Percentiles rank a stretch among this genome's conserved stretches.
Conservation (phyloP, 2,888 invertebrate species). For the Saturnia pavonia region DNA sequence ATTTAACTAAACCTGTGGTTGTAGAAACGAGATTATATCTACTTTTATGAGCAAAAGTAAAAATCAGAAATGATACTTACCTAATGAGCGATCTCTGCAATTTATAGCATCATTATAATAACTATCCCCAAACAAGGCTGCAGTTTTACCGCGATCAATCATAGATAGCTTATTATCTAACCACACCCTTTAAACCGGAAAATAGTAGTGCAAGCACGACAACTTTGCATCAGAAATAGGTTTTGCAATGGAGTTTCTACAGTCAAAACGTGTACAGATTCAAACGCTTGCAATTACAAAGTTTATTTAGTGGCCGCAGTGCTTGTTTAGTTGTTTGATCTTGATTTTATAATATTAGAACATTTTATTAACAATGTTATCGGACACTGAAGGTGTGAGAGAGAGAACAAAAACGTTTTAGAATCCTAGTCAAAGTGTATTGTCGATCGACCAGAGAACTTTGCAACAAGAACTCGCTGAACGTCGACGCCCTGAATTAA, state of each 20-base stretch:
- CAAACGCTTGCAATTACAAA: neutral
- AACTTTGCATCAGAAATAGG: constrained; percentile 3
- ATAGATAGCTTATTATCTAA: neutral
- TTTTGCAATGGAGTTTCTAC: neutral
- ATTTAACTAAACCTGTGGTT: neutral
- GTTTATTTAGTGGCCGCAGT: neutral
- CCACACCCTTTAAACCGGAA: neutral
- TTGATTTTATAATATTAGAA: too few relatives aligned
- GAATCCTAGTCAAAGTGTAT: neutral
- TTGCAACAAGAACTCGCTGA: neutral
- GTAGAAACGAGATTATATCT: neutral
- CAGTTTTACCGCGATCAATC: neutral
- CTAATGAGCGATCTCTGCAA: neutral
- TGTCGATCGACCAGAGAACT: neutral
- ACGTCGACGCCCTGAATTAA: neutral
- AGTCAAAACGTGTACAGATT: neutral
- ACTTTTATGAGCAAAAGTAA: neutral
- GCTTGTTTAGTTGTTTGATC: too few relatives aligned
- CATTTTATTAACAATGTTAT: neutral
- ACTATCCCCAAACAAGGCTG: neutral
- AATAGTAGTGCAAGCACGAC: neutral
- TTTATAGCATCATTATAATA: neutral
- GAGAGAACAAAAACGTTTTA: neutral
- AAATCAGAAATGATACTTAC: neutral
- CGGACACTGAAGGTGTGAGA: neutral